A percentile compares a stretch with the other conserved stretches of the same genome.
phyloP scores from a whole-genome alignment of 2,113 vertebrate species.

The Callaeas wilsoni region DNA sequence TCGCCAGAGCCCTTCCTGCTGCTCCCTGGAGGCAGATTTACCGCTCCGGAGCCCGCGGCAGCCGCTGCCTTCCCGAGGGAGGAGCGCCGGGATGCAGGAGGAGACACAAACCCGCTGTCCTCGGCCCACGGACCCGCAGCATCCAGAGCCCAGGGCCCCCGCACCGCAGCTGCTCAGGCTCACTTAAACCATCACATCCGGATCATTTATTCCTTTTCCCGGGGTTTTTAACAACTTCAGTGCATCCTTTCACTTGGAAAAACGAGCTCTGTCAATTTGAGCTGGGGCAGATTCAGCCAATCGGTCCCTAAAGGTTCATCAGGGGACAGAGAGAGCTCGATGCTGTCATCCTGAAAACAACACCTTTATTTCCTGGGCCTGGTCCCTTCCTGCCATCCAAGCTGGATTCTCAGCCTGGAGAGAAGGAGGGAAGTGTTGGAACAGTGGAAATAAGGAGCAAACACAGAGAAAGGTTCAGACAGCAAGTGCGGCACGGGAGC shows the following conservation, averaged over 20 bases:
- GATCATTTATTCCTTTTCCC: not conserved
- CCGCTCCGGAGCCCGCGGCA: not conserved
- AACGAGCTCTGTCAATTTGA: not conserved
- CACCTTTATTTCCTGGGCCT: not conserved
- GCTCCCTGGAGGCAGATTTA: fast-evolving
- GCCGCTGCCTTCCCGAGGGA: not conserved
- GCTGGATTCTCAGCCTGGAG: not conserved
- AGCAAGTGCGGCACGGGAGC: fast-evolving
- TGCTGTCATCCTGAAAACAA: not conserved
- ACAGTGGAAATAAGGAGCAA: not conserved
- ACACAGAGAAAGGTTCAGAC: not conserved
- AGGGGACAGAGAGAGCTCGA: fast-evolving
- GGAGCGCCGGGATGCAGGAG: not conserved
- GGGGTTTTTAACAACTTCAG: not conserved
- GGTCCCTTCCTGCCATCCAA: not conserved
- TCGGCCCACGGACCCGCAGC: fast-evolving
- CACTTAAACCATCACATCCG: not conserved
- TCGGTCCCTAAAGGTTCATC: not conserved
- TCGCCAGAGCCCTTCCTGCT: not conserved
- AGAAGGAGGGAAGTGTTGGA: not conserved
- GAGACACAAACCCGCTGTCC: not conserved
- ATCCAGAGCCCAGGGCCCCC: not conserved
- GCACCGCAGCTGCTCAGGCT: not conserved
- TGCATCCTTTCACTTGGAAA: not conserved
- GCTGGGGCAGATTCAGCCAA: not conserved